A percentile compares a stretch with the other conserved stretches of the same genome.
Conservation (phyloP, 2,888 invertebrate genomes). For the Athalia rosae region DNA sequence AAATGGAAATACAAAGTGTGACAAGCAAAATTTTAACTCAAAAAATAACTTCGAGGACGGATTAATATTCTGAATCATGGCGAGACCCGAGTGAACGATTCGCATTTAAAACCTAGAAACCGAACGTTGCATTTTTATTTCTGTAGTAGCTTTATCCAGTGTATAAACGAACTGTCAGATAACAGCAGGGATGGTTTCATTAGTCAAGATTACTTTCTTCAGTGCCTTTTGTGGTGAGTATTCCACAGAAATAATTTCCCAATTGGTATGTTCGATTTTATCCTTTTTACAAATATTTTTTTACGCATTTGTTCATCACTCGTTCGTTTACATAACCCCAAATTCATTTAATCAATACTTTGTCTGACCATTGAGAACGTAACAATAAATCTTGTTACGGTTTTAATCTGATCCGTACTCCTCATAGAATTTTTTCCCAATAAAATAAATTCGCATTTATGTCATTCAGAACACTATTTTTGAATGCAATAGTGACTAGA, state of each 20-base stretch:
- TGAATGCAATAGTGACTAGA: too few species aligned
- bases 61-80: too few species aligned
- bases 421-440: too few species aligned
- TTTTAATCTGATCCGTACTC: constrained; percentile 12
- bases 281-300: background rate
- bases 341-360: constrained; percentile 53
- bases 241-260: constrained; percentile 24
- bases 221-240: constrained; percentile 65
- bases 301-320: background rate
- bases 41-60: too few species aligned
- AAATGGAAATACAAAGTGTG: background rate
- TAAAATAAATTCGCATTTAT: too few species aligned
- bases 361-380: constrained; percentile 28
- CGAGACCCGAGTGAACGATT: too few species aligned
- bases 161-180: background rate
- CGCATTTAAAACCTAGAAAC: too few species aligned
- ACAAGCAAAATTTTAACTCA: background rate
- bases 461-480: too few species aligned
- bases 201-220: constrained; percentile 62
- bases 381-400: constrained; percentile 15
- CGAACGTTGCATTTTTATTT: too few species aligned
- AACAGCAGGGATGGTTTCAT: constrained; percentile 63
- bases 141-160: too few species aligned
- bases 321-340: constrained; percentile 51
- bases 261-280: constrained; percentile 35